Percentiles rank a stretch among this genome's conserved stretches.
Conservation (phyloP, 2,113 vertebrate genomes). For the Lichenostomus cassidix region DNA sequence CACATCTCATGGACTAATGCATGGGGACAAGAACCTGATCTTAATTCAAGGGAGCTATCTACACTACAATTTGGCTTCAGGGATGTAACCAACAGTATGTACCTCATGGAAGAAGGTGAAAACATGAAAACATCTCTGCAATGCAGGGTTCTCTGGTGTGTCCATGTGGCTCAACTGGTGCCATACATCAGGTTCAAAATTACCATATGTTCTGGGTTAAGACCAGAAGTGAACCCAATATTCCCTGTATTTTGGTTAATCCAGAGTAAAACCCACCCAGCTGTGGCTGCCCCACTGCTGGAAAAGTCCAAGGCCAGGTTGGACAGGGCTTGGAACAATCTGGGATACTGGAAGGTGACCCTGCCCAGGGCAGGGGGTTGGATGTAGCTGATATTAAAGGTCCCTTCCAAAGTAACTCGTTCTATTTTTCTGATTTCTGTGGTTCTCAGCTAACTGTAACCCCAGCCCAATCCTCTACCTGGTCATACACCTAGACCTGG, state of each 20-base stretch:
- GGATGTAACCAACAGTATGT: not conserved
- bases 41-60: not conserved
- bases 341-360: not conserved
- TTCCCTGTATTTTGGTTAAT: not conserved
- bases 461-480: fast-evolving
- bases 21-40: fast-evolving
- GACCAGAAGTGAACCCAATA: not conserved
- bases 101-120: not conserved
- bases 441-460: not conserved
- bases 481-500: not conserved
- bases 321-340: not conserved
- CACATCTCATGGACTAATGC: not conserved
- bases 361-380: not conserved
- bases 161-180: fast-evolving
- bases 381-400: not conserved
- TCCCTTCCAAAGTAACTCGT: not conserved
- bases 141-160: not conserved
- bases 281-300: not conserved
- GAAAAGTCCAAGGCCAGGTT: fast-evolving
- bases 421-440: not conserved
- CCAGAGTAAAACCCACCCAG: not conserved
- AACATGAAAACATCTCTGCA: not conserved
- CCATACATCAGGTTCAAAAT: not conserved
- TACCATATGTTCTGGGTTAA: not conserved
- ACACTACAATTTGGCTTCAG: fast-evolving